Percentiles rank a stretch among this genome's conserved stretches.
Conservation (phyloP, 2,113 vertebrate species). For the Serinus canaria region DNA sequence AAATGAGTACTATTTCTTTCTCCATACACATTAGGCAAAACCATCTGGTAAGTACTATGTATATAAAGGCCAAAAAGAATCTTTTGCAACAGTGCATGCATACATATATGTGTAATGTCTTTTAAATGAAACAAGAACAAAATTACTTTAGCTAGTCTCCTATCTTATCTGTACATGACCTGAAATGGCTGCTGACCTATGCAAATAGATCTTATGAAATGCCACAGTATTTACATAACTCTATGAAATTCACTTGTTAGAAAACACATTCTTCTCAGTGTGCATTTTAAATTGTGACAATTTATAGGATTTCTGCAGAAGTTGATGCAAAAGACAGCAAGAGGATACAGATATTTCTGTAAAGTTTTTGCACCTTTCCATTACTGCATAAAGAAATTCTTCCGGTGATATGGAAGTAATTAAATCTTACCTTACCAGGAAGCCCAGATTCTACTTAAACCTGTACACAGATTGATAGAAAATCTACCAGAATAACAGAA, state of each 20-base stretch:
- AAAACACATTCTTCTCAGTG: background rate
- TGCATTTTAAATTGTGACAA: background rate
- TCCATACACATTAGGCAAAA: background rate
- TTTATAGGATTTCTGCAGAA: background rate
- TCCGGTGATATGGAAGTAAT: background rate
- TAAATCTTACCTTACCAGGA: background rate
- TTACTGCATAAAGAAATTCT: background rate
- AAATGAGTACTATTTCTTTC: background rate
- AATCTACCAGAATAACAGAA: background rate
- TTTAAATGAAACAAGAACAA: background rate
- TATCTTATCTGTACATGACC: background rate
- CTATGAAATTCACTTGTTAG: background rate
- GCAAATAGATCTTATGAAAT: background rate
- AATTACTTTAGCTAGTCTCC: background rate
- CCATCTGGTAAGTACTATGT: background rate
- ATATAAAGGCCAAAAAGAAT: background rate
- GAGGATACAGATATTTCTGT: background rate
- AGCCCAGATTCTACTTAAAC: background rate
- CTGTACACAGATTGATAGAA: background rate
- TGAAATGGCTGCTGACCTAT: background rate
- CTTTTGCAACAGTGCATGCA: background rate
- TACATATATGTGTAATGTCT: background rate
- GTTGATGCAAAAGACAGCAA: background rate
- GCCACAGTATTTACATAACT: background rate
- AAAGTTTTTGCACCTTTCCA: background rate